These are phyloP conservation scores for Babyrousa celebensis DNA, from an alignment of 2,797 vertebrate genomes.

Conservation along the genomic window DNA sequence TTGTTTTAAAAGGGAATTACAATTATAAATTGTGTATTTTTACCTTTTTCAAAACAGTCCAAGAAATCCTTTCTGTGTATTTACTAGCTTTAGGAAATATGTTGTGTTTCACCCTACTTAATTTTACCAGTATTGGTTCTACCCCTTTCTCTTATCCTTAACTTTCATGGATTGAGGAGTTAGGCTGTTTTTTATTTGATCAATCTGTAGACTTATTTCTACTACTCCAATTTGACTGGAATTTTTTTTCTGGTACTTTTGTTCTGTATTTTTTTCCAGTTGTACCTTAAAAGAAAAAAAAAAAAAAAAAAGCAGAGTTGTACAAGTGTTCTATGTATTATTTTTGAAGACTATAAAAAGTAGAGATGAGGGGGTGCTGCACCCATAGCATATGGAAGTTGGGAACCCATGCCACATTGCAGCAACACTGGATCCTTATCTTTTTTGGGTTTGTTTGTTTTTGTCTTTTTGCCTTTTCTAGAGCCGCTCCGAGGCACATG, in stretches of 20 bases:
- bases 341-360: conserved; percentile 19
- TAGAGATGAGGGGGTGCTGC: background rate
- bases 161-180: background rate
- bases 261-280: background rate
- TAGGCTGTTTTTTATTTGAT: background rate
- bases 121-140: background rate
- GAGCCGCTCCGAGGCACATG: too few species aligned
- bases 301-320: background rate
- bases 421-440: too few species aligned
- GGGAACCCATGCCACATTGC: too few species aligned
- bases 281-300: background rate
- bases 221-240: background rate
- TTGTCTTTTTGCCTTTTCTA: too few species aligned
- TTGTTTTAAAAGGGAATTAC: conserved; percentile 33
- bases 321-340: background rate
- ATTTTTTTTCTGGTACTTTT: background rate
- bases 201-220: conserved; percentile 5
- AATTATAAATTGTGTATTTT: conserved; percentile 28
- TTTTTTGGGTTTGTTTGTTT: too few species aligned
- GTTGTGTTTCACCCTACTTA: conserved; percentile 18
- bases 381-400: too few species aligned
- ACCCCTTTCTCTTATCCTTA: background rate
- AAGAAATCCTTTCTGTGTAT: conserved; percentile 3
- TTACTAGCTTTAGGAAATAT: conserved; percentile 42
- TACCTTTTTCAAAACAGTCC: background rate